Evolutionary conservation across 2,888 invertebrate species (phyloP).

Genomic region (Pseudococcus viburni): DNA sequence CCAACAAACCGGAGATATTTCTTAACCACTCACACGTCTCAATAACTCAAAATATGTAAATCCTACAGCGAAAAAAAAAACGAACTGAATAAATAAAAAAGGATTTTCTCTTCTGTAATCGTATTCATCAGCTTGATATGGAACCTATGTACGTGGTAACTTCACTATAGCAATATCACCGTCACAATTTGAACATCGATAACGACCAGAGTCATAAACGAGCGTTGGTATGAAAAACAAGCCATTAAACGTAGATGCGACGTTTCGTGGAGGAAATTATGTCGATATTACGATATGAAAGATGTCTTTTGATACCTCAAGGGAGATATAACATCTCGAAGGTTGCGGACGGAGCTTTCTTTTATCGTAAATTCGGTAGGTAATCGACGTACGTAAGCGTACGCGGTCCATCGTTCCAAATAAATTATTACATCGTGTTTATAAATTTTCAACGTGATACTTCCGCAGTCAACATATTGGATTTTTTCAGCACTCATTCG

Average conservation of each 20-base stretch:
- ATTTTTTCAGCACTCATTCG: background rate
- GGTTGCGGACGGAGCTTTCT: background rate
- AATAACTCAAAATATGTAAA: background rate
- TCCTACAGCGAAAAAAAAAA: background rate
- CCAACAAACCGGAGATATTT: background rate
- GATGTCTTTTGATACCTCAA: background rate
- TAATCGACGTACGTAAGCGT: background rate
- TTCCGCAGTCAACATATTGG: background rate
- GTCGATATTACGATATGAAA: slow-evolving; percentile 21
- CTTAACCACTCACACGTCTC: background rate
- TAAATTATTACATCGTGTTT: background rate
- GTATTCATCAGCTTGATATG: slow-evolving; percentile 13
- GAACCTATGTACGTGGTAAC: slow-evolving; percentile 7
- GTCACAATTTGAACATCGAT: background rate
- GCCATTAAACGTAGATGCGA: slow-evolving; percentile 1
- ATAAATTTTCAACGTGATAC: background rate
- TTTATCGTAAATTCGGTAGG: background rate
- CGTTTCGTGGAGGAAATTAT: background rate
- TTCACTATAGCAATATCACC: background rate
- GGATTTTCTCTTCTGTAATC: background rate
- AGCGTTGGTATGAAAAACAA: slow-evolving; percentile 19
- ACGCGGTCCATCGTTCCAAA: too few relatives aligned
- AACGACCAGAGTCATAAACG: slow-evolving; percentile 24
- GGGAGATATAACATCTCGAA: background rate
- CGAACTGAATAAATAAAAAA: background rate